Conservation (phyloP, 1,140 invertebrate genomes). For the Orchestia grillus region DNA sequence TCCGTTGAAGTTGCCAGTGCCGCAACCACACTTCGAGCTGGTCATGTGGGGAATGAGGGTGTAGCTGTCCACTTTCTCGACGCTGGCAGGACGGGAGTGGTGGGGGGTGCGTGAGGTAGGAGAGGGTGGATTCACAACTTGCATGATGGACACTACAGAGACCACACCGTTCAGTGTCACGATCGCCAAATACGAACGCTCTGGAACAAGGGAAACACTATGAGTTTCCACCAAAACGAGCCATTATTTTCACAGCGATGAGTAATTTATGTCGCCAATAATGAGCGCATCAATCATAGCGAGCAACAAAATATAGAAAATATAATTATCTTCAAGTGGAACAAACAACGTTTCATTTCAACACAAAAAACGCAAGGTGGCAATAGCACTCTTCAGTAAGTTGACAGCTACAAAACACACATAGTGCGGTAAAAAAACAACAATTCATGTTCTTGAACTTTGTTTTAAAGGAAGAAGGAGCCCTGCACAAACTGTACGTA, state of each 20-base stretch:
- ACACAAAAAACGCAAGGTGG: not conserved
- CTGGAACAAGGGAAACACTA: constrained; percentile 70
- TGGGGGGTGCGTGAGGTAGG: constrained; percentile 69
- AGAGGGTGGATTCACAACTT: constrained; percentile 74
- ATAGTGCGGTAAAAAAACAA: not conserved
- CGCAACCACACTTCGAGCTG: constrained; percentile 80
- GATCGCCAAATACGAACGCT: constrained; percentile 79
- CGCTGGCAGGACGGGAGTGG: constrained; percentile 69
- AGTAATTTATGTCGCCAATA: not conserved
- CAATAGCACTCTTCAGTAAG: not conserved
- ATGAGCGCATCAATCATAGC: constrained; percentile 52
- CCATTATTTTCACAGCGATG: not conserved
- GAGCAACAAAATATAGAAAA: not conserved
- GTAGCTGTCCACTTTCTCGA: constrained; percentile 74
- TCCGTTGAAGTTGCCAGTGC: constrained; percentile 79
- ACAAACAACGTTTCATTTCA: not conserved
- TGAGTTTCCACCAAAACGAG: not conserved
- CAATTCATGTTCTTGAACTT: not conserved
- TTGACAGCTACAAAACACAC: not conserved
- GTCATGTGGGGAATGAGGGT: constrained; percentile 79
- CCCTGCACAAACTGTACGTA: constrained; percentile 68
- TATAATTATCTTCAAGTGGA: not conserved
- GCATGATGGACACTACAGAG: constrained; percentile 77
- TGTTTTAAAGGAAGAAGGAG: too few species aligned
- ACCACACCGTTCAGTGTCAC: constrained; percentile 78